Conservation (phyloP, 2,888 invertebrate species). For the Cybosia mesomella region DNA sequence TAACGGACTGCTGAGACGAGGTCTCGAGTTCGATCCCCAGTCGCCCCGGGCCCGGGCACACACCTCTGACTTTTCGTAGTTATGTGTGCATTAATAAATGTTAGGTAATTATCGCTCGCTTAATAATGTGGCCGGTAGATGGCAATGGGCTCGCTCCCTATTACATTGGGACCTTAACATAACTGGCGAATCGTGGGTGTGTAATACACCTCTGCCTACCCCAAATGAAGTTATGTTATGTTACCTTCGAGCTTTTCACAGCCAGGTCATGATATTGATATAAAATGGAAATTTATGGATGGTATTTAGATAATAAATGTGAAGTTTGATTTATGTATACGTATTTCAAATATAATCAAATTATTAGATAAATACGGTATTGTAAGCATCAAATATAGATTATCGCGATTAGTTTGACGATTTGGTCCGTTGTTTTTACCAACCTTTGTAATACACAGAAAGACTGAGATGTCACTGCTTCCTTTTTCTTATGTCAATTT, state of each 20-base stretch:
- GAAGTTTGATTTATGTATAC: background rate
- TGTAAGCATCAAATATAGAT: background rate
- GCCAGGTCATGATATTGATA: background rate
- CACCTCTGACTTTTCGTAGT: too few species aligned
- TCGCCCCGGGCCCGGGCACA: too few species aligned
- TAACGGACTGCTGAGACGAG: too few species aligned
- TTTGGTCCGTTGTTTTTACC: background rate
- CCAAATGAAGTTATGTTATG: too few species aligned
- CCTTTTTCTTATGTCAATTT: background rate
- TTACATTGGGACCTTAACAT: too few species aligned
- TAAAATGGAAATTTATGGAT: constrained; percentile 4
- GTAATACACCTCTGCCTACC: too few species aligned
- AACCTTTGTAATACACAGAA: background rate
- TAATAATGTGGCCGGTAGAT: too few species aligned
- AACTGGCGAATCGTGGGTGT: too few species aligned
- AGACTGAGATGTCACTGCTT: background rate
- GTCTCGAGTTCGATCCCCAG: too few species aligned
- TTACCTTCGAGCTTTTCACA: background rate
- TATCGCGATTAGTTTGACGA: background rate
- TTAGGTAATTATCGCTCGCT: too few species aligned
- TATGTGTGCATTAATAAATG: too few species aligned
- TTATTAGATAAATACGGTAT: constrained; percentile 1
- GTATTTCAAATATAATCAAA: constrained; percentile 1
- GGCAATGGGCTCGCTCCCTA: too few species aligned
- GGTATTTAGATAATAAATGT: background rate